Percentiles rank a stretch among this genome's conserved stretches.
Evolutionary conservation across 2,797 vertebrate species (phyloP).

Genomic region (Pipistrellus kuhlii): DNA sequence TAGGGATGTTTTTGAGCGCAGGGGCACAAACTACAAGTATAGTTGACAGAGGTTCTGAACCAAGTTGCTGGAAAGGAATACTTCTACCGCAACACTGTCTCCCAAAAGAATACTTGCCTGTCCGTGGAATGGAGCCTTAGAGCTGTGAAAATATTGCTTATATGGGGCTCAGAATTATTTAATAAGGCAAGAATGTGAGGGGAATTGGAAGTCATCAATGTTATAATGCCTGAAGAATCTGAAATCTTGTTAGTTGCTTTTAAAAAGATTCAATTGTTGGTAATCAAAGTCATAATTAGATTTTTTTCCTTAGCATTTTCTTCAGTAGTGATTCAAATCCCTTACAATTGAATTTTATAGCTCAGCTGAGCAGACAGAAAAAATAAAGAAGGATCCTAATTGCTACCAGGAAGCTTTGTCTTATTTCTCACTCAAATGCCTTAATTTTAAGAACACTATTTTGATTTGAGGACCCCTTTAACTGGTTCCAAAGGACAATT

Average conservation of each 20-base stretch:
- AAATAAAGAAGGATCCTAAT: not conserved
- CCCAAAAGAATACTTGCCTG: not conserved
- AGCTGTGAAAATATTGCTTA: not conserved
- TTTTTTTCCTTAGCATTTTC: not conserved
- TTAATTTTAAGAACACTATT: slow-evolving; percentile 17
- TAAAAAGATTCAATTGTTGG: not conserved
- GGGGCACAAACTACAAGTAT: not conserved
- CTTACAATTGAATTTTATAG: not conserved
- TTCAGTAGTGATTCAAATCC: not conserved
- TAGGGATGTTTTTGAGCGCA: not conserved
- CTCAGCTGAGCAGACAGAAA: not conserved
- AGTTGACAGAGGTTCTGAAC: not conserved
- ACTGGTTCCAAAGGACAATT: not conserved
- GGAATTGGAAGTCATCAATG: not conserved
- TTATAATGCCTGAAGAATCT: not conserved
- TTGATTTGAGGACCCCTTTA: not conserved
- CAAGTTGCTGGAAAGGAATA: not conserved
- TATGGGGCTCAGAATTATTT: slow-evolving; percentile 26
- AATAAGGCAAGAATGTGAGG: slow-evolving; percentile 13
- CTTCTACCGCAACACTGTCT: not conserved
- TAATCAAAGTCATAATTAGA: slow-evolving; percentile 21
- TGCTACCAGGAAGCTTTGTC: not conserved
- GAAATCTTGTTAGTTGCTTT: slow-evolving; percentile 41
- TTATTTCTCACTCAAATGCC: not conserved
- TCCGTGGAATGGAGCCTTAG: not conserved